Base-by-base conservation (phyloP, 2,797 vertebrate species). In the Amniataba percoides region DNA sequence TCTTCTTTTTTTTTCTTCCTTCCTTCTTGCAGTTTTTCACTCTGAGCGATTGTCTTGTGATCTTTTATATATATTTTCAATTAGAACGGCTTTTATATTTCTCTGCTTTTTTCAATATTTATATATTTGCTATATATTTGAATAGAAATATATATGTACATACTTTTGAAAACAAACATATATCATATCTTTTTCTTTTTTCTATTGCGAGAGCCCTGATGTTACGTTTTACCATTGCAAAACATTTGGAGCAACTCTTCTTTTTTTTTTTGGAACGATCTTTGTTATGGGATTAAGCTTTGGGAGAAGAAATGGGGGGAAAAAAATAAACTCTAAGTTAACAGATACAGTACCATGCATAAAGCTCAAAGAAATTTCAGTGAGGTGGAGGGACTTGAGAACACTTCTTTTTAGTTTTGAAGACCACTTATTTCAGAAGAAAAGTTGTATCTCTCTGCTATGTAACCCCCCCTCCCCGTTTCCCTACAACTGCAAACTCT, bases 71-170 rank as follows among this genome's bases (percentile, higher is more conserved):
- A 92, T 94, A 91, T 92, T 85, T 93, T 95, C 92, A 95, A 94
- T 95, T 95, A 93, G 90, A 95, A 93, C 92, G 82, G 93, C 91
- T 95, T 92, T 93, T 92, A 95, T 94, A 95, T 93, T 92, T 93
- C 90, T 95, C 93, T 95, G 91, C 93, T 94, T 92, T 93, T 92
- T 92, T 94, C 91, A 94, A 93, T 95, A 95, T 88, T 92, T 93
- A 95, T 95, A 96, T 95, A 95, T 95, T 95, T 92, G 92, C 87
- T 95, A 95, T 95, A 96, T 95, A 95, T 95, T 95, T 96, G 92
- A 93, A 95, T 96, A 96, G 93, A 96, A 95, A 96, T 96, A 95
- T 96, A 95, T 95, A 95, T 95, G 89, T 95, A 94, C 93, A 95
- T 94, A 95, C 91, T 92, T 95, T 95, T 95, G 90, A 94, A 93